Base-by-base conservation (phyloP, 2,113 vertebrate species). In the Poecile atricapillus region DNA sequence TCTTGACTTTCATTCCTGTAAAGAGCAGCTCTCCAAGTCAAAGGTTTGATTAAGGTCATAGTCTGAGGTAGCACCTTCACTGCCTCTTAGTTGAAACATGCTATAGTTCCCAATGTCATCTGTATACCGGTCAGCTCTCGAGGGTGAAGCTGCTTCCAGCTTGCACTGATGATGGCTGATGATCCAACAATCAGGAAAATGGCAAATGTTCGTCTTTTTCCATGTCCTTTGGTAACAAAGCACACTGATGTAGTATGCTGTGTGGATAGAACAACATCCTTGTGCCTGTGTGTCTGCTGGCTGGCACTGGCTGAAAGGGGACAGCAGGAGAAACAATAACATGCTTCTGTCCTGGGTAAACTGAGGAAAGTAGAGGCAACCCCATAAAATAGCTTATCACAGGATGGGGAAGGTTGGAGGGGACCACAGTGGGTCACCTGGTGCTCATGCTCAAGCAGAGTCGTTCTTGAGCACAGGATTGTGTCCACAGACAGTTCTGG, bases 101-200 rank as follows among this genome's bases (percentile, higher is more conserved):
- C 25, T 31, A 0, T 35, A 70, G 69, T 74, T 73, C 69, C 56
- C 63, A 31, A 10, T 6, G 60, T n/a, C 53, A 10, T 53, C 55
- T 49, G n/a, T 64, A n/a, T 6, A 11, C 4, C 41, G 25, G 73
- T 3, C 2, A 43, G 62, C 50, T 89, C 69, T n/a, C 0, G 0
- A 46, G 13, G 28, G 37, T 35, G 49, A 25, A 43, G 13, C 35
- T 43, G 6, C 50, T 58, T 70, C 56, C 59, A 73, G 52, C 27
- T 79, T 79, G 44, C 33, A 52, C 55, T 50, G 65, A 24, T 46
- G 47, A 33, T 65, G 41, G 47, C 1, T 83, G 53, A 41, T 60
- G 64, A 80, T 62, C 53, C 18, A 60, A 47, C 35, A 47, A 17
- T 28, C 50, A 39, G 49, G 31, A 44, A 65, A 69, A 55, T 30